Conservation (phyloP, 1,140 invertebrate genomes). For the Reticulitermes speratus region DNA sequence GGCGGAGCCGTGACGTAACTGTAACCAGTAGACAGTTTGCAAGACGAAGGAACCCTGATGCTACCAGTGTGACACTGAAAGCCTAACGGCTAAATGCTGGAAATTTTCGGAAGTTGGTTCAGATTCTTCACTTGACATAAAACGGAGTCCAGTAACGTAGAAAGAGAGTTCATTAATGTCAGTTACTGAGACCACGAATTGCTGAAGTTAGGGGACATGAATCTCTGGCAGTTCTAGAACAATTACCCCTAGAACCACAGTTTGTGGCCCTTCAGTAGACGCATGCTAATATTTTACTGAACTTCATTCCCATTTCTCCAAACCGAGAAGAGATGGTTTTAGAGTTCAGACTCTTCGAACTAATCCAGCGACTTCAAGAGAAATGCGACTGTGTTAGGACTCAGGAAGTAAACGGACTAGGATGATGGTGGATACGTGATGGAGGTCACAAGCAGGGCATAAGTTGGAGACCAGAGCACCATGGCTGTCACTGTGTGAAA, state of each 20-base stretch:
- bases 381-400: too few species aligned
- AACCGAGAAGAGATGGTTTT: not conserved
- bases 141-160: not conserved
- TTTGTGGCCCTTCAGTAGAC: not conserved
- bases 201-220: not conserved
- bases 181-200: not conserved
- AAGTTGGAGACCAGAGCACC: too few species aligned
- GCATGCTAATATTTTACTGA: not conserved
- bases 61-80: not conserved
- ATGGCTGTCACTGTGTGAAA: too few species aligned
- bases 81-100: not conserved
- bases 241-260: not conserved
- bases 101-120: not conserved
- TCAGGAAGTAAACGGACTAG: too few species aligned
- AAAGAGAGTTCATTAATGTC: conserved; percentile 9
- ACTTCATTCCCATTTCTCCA: not conserved
- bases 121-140: not conserved
- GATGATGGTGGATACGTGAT: too few species aligned
- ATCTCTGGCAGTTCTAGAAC: not conserved
- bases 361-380: not conserved
- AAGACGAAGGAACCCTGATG: not conserved
- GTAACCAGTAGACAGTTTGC: too few species aligned
- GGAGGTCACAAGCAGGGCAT: too few species aligned
- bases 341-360: not conserved
- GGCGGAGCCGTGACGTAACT: too few species aligned